A percentile compares a stretch with the other conserved stretches of the same genome.
These are phyloP conservation scores for Folsomia manolachei DNA, from an alignment of 2,888 invertebrate genomes.

Conservation along the genomic window DNA sequence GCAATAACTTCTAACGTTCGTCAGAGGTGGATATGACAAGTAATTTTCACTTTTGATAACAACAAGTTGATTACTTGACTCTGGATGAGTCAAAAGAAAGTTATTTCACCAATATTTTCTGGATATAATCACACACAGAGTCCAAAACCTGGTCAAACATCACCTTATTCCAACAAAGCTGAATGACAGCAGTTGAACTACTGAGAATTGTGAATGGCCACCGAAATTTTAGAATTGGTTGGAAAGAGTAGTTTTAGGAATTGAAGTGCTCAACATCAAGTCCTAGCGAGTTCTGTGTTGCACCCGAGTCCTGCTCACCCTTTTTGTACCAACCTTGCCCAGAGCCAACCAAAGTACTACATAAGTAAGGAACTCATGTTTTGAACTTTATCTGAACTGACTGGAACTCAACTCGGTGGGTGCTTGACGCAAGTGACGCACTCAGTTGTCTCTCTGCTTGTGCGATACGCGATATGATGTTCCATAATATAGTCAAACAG, in stretches of 20 bases:
- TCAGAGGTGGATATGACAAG: neutral
- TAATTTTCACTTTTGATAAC: neutral
- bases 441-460: conserved; percentile 4
- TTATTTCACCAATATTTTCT: no score
- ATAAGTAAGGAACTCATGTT: neutral
- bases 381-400: conserved; percentile 7
- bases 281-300: conserved; percentile 1
- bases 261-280: conserved; percentile 1
- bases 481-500: no score
- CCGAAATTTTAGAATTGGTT: neutral
- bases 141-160: no score
- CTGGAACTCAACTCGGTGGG: neutral
- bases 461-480: no score
- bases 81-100: neutral
- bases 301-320: conserved; percentile 10
- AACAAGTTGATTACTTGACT: neutral
- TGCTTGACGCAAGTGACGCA: conserved; percentile 16
- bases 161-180: no score
- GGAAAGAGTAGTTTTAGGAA: neutral
- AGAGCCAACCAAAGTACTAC: neutral
- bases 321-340: neutral
- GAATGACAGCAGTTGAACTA: no score
- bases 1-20: no score
- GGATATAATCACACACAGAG: no score
- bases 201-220: no score